A percentile compares a stretch with the other conserved stretches of the same genome.
phyloP scores from a whole-genome alignment of 1,140 invertebrate species.

The Lordiphosa clarofinis region DNA sequence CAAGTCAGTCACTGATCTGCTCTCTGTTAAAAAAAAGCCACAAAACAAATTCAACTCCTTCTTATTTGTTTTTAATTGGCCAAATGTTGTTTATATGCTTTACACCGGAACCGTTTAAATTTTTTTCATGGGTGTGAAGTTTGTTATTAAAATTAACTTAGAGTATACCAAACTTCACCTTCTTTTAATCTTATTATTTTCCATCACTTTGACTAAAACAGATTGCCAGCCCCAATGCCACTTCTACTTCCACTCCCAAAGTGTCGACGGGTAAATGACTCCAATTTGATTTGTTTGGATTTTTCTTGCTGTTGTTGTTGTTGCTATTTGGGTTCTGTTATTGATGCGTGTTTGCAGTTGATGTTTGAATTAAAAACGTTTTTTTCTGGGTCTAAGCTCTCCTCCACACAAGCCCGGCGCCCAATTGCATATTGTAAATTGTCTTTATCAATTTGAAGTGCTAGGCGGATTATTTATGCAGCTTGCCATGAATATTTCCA shows the following conservation, averaged over 20 bases:
- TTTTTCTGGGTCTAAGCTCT: constrained; percentile 15
- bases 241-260: constrained; percentile 14
- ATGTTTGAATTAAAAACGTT: constrained; percentile 16
- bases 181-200: constrained; percentile 21
- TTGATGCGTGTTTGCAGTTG: constrained; percentile 47
- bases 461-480: constrained; percentile 71
- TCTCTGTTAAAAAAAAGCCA: too few species aligned
- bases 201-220: constrained; percentile 33
- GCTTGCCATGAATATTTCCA: constrained; percentile 66
- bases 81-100: too few species aligned
- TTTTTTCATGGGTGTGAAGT: not conserved
- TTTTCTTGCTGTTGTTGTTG: constrained; percentile 17
- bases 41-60: too few species aligned
- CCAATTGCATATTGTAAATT: constrained; percentile 60
- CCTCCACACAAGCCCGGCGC: constrained; percentile 24
- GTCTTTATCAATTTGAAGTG: constrained; percentile 77
- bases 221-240: constrained; percentile 21
- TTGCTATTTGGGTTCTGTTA: constrained; percentile 21
- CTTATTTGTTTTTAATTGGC: too few species aligned
- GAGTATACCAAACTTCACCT: constrained; percentile 26
- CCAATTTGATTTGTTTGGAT: constrained; percentile 72
- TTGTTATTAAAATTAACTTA: not conserved
- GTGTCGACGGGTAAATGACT: constrained; percentile 73
- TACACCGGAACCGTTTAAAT: too few species aligned
- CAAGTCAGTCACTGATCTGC: too few species aligned